These are phyloP conservation scores for Ditylenchus weischeri DNA, from an alignment of 2,888 invertebrate genomes.

Conservation along the genomic window DNA sequence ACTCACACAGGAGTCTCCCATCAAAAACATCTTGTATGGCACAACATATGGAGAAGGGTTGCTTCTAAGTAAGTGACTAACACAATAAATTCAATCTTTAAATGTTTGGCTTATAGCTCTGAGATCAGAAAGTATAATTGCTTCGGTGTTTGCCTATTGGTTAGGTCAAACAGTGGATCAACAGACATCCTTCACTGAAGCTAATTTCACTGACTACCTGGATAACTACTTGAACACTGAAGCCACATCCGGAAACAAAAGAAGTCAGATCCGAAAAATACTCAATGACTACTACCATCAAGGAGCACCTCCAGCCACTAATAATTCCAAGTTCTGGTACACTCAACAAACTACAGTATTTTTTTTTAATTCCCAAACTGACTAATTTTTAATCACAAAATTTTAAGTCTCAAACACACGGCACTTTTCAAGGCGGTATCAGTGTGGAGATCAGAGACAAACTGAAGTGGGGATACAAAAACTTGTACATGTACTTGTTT, in stretches of 20 bases:
- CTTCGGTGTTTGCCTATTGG: not conserved
- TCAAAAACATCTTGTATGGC: not conserved
- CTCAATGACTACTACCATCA: not conserved
- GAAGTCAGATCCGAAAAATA: not conserved
- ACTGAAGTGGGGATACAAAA: not conserved
- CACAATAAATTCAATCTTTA: no score
- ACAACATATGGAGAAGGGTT: not conserved
- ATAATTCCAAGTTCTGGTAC: no score
- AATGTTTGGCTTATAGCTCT: not conserved
- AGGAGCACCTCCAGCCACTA: not conserved
- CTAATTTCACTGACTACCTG: not conserved
- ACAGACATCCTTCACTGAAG: not conserved
- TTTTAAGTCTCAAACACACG: not conserved
- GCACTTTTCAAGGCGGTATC: not conserved
- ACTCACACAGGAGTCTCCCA: not conserved
- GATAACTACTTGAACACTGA: not conserved
- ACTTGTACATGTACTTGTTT: not conserved
- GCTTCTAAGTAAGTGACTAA: not conserved
- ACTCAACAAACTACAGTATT: no score
- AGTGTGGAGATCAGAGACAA: not conserved
- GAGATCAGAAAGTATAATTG: not conserved
- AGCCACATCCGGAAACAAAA: slow-evolving; percentile 1
- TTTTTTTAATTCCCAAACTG: no score
- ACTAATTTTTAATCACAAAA: no score
- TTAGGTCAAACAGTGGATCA: not conserved